phyloP scores from a whole-genome alignment of 1,140 invertebrate genomes.

The Drosophila ananassae region DNA sequence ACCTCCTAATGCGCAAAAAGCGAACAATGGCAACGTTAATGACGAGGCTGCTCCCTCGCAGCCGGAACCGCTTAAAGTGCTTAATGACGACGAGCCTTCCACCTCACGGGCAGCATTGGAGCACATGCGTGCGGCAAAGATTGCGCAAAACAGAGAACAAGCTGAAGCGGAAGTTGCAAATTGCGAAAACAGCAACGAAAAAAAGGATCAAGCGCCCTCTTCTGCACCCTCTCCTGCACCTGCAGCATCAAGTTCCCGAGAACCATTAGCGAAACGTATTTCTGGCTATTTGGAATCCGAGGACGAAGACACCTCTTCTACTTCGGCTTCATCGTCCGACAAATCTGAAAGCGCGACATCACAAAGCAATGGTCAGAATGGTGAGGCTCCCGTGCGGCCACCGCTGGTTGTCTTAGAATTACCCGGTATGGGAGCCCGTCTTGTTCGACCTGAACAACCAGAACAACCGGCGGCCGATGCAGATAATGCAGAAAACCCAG shows the following conservation, averaged over 20 bases:
- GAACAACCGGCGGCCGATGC: conserved; percentile 40
- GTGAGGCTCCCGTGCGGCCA: conserved; percentile 19
- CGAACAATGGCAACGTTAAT: conserved; percentile 35
- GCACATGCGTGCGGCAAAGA: conserved; percentile 50
- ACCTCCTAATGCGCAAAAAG: conserved; percentile 12
- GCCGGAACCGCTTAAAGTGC: conserved; percentile 40
- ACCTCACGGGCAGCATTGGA: conserved; percentile 66
- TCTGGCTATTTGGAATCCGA: conserved; percentile 51
- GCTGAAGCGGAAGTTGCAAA: conserved; percentile 24
- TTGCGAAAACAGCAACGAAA: conserved; percentile 58
- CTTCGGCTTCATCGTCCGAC: conserved; percentile 65
- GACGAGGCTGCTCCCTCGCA: conserved; percentile 22
- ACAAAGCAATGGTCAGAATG: conserved; percentile 41
- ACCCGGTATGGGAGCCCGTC: conserved; percentile 27
- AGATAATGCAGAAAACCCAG: conserved; percentile 2
- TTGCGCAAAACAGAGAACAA: conserved; percentile 35
- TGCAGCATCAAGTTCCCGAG: conserved; percentile 2
- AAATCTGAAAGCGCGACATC: conserved; percentile 43
- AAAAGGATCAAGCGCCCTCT: conserved; percentile 14
- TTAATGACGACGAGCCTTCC: conserved; percentile 69
- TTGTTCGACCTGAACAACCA: conserved; percentile 6
- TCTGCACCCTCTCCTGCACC: neutral
- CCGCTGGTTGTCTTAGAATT: conserved; percentile 60
- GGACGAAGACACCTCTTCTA: conserved; percentile 68
- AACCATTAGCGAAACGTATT: neutral